Percentiles rank a stretch among this genome's conserved stretches.
Evolutionary conservation across 1,140 invertebrate genomes (phyloP).

Genomic region (Lordiphosa collinella): DNA sequence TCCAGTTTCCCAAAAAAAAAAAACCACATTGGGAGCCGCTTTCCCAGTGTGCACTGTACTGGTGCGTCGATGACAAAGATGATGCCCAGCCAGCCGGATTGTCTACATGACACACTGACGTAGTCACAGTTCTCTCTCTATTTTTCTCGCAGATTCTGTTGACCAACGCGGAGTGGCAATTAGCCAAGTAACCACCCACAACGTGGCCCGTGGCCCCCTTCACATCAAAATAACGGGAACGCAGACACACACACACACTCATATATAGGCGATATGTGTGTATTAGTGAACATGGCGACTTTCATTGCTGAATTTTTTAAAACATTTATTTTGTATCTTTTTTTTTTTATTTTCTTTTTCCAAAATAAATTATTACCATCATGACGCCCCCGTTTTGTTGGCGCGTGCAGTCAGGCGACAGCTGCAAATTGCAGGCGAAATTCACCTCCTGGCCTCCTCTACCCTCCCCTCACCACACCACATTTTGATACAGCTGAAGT

Average conservation of each 20-base stretch:
- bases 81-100: too few species aligned
- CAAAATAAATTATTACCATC: slow-evolving; percentile 21
- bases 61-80: too few species aligned
- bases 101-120: not conserved
- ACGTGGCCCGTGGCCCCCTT: slow-evolving; percentile 10
- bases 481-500: not conserved
- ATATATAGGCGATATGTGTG: not conserved
- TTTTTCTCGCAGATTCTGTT: slow-evolving; percentile 2
- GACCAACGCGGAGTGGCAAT: slow-evolving; percentile 42
- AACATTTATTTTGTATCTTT: too few species aligned
- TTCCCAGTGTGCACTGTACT: too few species aligned
- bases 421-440: slow-evolving; percentile 34
- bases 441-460: not conserved
- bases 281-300: not conserved
- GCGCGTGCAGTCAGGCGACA: slow-evolving; percentile 29
- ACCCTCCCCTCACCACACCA: not conserved
- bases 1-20: too few species aligned
- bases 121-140: not conserved
- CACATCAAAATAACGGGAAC: slow-evolving; percentile 7
- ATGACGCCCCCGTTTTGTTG: slow-evolving; percentile 28
- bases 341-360: not conserved
- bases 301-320: not conserved
- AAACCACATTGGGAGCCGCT: too few species aligned
- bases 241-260: not conserved
- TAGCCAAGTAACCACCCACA: slow-evolving; percentile 43